Conservation (phyloP, 2,113 vertebrate species). For the Varanus salvator region DNA sequence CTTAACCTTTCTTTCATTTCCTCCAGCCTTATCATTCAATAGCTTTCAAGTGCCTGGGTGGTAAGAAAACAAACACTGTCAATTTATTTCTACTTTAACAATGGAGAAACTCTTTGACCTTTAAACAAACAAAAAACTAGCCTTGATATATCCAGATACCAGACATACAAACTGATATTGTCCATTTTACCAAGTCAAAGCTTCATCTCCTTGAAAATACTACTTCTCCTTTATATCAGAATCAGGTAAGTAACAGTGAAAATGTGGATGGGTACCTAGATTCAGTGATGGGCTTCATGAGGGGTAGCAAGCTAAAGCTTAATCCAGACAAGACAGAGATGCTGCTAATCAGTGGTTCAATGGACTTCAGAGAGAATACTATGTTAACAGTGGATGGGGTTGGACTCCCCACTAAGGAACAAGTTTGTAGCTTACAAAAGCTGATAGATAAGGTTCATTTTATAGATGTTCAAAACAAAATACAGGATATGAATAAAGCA, state of each 20-base stretch:
- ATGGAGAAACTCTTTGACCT: background rate
- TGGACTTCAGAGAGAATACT: background rate
- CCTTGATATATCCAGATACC: background rate
- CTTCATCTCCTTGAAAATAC: background rate
- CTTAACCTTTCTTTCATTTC: constrained; percentile 75
- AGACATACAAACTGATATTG: background rate
- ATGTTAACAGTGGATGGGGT: background rate
- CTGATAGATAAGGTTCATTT: background rate
- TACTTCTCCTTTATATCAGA: background rate
- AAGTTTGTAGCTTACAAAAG: background rate
- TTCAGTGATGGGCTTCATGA: background rate
- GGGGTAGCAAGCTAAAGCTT: background rate
- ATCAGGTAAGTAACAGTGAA: background rate
- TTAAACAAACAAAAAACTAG: background rate
- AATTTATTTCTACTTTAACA: background rate
- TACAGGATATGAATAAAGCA: background rate
- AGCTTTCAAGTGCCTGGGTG: constrained; percentile 65
- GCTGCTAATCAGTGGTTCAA: background rate
- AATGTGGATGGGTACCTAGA: background rate
- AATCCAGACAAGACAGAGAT: background rate
- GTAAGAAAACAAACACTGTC: constrained; percentile 26
- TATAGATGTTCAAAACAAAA: background rate
- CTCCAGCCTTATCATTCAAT: constrained; percentile 61
- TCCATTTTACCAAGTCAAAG: background rate
- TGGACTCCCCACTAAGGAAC: background rate